phyloP scores from a whole-genome alignment of 1,140 invertebrate genomes.

The Varroa destructor region DNA sequence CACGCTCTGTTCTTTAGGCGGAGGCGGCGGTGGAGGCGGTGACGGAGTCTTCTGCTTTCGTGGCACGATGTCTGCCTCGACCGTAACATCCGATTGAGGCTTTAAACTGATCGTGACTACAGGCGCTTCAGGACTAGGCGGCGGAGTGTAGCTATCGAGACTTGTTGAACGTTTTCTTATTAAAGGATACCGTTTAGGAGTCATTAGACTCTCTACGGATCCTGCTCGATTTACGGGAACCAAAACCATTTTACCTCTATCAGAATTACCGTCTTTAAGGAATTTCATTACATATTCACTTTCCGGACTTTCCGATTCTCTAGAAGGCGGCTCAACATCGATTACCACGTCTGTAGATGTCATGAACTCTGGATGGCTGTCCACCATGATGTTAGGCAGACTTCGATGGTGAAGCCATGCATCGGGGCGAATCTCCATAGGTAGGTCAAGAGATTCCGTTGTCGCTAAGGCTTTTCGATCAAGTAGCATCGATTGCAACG shows the following conservation, averaged over 20 bases:
- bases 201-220: slow-evolving; percentile 22
- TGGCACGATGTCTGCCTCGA: slow-evolving; percentile 3
- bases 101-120: slow-evolving; percentile 25
- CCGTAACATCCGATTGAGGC: slow-evolving; percentile 6
- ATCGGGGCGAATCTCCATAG: background rate
- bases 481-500: background rate
- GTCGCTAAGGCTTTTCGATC: background rate
- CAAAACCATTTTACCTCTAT: slow-evolving; percentile 3
- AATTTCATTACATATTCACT: slow-evolving; percentile 26
- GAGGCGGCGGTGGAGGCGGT: slow-evolving; percentile 22
- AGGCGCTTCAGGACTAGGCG: slow-evolving; percentile 16
- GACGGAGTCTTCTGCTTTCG: background rate
- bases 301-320: slow-evolving; percentile 25
- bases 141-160: slow-evolving; percentile 16
- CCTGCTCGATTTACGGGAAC: slow-evolving; percentile 6
- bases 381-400: slow-evolving; percentile 1
- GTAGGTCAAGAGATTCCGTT: slow-evolving; percentile 18
- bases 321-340: slow-evolving; percentile 13
- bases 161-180: slow-evolving; percentile 12
- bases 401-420: slow-evolving; percentile 23
- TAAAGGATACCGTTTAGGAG: slow-evolving; percentile 8
- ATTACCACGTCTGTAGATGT: slow-evolving; percentile 15
- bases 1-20: slow-evolving; percentile 4
- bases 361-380: background rate
- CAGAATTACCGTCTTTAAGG: background rate